Evolutionary conservation across 1,140 invertebrate genomes (phyloP).

Genomic region (Rhopalosiphum padi): DNA sequence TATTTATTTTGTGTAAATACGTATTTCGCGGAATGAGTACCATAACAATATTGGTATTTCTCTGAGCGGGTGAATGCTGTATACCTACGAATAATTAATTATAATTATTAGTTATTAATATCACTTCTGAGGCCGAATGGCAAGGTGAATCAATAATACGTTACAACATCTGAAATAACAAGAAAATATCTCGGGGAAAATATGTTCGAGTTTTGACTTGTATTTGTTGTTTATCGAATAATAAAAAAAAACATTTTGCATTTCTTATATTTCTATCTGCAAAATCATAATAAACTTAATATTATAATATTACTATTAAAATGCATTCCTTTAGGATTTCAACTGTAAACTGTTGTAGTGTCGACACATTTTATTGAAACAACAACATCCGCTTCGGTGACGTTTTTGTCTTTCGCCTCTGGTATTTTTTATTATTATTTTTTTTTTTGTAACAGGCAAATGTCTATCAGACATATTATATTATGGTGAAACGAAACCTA

Average conservation of each 20-base stretch:
- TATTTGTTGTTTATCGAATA: background rate
- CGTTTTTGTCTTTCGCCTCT: too few species aligned
- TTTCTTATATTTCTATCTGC: background rate
- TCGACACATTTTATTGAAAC: too few species aligned
- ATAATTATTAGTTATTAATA: background rate
- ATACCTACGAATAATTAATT: background rate
- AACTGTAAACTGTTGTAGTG: background rate
- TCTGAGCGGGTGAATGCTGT: background rate
- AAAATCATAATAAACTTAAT: background rate
- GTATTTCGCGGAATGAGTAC: background rate
- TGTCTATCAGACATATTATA: too few species aligned
- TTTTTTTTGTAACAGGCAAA: too few species aligned
- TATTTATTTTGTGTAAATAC: background rate
- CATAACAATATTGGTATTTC: background rate
- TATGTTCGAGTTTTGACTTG: background rate
- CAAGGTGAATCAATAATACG: background rate
- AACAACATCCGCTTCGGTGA: too few species aligned
- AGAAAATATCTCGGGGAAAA: background rate
- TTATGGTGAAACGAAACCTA: too few species aligned
- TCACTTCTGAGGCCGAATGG: background rate
- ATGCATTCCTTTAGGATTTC: background rate
- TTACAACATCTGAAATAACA: background rate
- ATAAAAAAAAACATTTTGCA: background rate
- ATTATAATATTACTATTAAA: background rate
- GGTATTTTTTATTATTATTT: too few species aligned